Evolutionary conservation across 2,888 invertebrate genomes (phyloP).

Genomic region (Diloba caeruleocephala): DNA sequence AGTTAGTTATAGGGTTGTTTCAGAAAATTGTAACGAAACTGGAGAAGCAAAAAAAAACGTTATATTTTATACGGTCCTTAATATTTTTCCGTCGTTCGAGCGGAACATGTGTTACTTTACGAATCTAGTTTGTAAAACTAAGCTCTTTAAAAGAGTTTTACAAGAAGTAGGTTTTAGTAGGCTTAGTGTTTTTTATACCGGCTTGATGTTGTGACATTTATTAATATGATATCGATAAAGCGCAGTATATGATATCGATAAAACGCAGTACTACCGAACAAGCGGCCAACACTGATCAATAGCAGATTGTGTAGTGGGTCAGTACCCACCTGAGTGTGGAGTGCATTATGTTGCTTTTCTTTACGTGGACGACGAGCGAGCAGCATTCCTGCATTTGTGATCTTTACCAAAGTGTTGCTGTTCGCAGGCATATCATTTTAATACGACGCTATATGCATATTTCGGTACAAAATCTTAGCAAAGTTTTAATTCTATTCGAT

Average conservation of each 20-base stretch:
- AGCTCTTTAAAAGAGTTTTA: slow-evolving; percentile 89
- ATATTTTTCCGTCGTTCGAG: slow-evolving; percentile 70
- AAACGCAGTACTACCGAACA: slow-evolving; percentile 77
- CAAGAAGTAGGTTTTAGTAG: slow-evolving; percentile 88
- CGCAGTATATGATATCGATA: slow-evolving; percentile 77
- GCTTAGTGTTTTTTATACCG: slow-evolving; percentile 90
- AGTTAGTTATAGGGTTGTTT: slow-evolving; percentile 84
- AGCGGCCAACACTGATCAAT: slow-evolving; percentile 82
- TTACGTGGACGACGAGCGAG: slow-evolving; percentile 67
- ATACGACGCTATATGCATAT: slow-evolving; percentile 84
- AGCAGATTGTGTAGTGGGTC: slow-evolving; percentile 87
- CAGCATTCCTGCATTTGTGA: slow-evolving; percentile 77
- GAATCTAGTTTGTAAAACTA: slow-evolving; percentile 84
- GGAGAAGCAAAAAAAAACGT: slow-evolving; percentile 78
- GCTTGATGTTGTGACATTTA: slow-evolving; percentile 90
- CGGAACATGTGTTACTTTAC: slow-evolving; percentile 83
- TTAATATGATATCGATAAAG: slow-evolving; percentile 78
- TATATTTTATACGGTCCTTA: slow-evolving; percentile 86
- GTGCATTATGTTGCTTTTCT: slow-evolving; percentile 68
- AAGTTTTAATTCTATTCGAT: slow-evolving; percentile 85
- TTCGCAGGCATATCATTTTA: slow-evolving; percentile 87
- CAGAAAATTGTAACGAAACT: slow-evolving; percentile 88
- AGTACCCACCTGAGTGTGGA: slow-evolving; percentile 57
- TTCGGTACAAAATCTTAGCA: slow-evolving; percentile 85
- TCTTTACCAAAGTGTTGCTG: slow-evolving; percentile 86